phyloP scores from a whole-genome alignment of 2,888 invertebrate genomes.

The Acrobasis repandana region DNA sequence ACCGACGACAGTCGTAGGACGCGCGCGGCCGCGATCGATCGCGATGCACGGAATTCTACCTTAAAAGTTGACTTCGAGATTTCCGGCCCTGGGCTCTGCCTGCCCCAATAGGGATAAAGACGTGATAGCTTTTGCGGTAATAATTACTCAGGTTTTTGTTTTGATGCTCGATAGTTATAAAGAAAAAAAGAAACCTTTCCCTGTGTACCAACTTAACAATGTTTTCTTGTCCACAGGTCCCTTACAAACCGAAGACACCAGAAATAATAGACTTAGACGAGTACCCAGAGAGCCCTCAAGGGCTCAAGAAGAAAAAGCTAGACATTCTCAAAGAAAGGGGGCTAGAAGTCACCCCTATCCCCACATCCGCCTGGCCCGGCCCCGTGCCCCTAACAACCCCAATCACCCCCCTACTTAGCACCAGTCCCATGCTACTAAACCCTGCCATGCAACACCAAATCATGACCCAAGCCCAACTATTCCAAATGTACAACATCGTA shows the following conservation, averaged over 20 bases:
- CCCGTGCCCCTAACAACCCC: conserved; percentile 36
- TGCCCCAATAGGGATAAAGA: no score
- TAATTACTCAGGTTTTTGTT: no score
- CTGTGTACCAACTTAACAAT: no score
- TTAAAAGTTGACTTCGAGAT: no score
- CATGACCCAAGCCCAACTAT: conserved; percentile 75
- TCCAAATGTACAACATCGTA: conserved; percentile 69
- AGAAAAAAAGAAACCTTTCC: no score
- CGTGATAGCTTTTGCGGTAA: no score
- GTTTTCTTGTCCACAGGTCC: conserved; percentile 64
- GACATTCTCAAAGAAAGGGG: conserved; percentile 90
- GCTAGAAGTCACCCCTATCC: conserved; percentile 88
- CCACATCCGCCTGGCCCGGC: conserved; percentile 47
- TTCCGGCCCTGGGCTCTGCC: no score
- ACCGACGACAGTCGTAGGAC: no score
- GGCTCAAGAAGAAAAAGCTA: conserved; percentile 85
- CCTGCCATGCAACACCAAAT: conserved; percentile 72
- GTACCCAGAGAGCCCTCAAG: conserved; percentile 74
- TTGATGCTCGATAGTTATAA: no score
- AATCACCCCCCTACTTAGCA: conserved; percentile 40
- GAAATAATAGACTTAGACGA: conserved; percentile 86
- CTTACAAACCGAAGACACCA: conserved; percentile 84
- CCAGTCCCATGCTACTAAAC: conserved; percentile 54
- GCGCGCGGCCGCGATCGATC: no score
- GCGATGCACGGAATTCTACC: no score